Conservation (phyloP, 2,888 invertebrate species). For the Autographa gamma region DNA sequence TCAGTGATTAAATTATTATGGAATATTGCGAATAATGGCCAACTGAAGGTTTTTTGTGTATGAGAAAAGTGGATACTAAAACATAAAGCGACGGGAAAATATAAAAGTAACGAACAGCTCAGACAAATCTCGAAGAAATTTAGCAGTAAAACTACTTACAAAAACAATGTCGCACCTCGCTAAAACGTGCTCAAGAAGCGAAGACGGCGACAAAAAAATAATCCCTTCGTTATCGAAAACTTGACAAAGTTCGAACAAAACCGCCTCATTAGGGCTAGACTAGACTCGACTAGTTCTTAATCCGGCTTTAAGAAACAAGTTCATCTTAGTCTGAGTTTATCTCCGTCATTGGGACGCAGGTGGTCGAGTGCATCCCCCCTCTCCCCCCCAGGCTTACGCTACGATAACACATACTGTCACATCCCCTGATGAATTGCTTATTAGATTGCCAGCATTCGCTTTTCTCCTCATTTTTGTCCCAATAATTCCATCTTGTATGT, state of each 20-base stretch:
- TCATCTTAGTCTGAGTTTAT: conserved; percentile 75
- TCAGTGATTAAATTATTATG: not conserved
- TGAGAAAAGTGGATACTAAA: not conserved
- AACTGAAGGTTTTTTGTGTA: not conserved
- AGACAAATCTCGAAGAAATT: conserved; percentile 37
- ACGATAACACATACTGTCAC: conserved; percentile 84
- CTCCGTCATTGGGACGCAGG: conserved; percentile 78
- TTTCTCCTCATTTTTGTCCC: conserved; percentile 75
- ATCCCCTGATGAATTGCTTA: conserved; percentile 85
- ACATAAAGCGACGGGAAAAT: conserved; percentile 11
- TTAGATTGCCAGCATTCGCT: conserved; percentile 79
- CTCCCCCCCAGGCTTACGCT: conserved; percentile 52
- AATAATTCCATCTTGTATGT: conserved; percentile 69
- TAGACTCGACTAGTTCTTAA: conserved; percentile 73
- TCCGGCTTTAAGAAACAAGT: conserved; percentile 76
- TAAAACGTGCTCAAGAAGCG: conserved; percentile 46
- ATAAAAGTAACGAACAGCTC: conserved; percentile 24
- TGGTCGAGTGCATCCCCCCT: conserved; percentile 67
- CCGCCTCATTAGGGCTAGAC: conserved; percentile 75
- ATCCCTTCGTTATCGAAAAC: conserved; percentile 65
- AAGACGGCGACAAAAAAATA: conserved; percentile 36
- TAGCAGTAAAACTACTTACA: conserved; percentile 44
- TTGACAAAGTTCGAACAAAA: conserved; percentile 66
- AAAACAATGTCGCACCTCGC: conserved; percentile 45
- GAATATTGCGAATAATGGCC: not conserved